Percentiles rank a stretch among this genome's conserved stretches.
Conservation (phyloP, 2,888 invertebrate genomes). For the Oscheius onirici region DNA sequence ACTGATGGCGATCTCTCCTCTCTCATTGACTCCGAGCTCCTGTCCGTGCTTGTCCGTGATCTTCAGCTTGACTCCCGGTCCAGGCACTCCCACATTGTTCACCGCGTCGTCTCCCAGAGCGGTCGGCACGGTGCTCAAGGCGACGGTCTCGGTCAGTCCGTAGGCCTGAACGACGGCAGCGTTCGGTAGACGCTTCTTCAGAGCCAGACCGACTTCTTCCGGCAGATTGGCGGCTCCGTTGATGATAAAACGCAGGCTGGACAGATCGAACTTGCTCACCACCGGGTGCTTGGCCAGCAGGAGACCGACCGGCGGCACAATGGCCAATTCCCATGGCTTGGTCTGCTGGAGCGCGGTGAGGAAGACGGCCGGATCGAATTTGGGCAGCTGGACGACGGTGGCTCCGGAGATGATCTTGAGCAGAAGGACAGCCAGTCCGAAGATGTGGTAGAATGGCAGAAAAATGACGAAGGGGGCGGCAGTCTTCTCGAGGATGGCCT, state of each 20-base stretch:
- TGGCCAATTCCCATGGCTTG: slow-evolving; percentile 1
- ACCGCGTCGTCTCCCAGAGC: neutral
- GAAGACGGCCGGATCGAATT: slow-evolving; percentile 19
- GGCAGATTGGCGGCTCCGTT: slow-evolving; percentile 25
- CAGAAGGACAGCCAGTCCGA: slow-evolving; percentile 6
- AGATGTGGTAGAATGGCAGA: slow-evolving; percentile 25
- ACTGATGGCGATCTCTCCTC: slow-evolving; percentile 1
- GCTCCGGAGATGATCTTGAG: neutral
- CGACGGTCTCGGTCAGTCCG: slow-evolving; percentile 13
- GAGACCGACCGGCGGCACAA: slow-evolving; percentile 15
- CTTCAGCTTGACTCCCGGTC: slow-evolving; percentile 7
- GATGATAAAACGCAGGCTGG: slow-evolving; percentile 1
- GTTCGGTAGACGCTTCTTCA: neutral
- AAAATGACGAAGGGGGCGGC: neutral
- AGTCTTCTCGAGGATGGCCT: neutral
- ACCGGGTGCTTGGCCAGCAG: slow-evolving; percentile 28
- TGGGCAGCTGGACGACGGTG: slow-evolving; percentile 2
- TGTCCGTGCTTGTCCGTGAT: slow-evolving; percentile 2
- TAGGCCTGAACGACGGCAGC: slow-evolving; percentile 5
- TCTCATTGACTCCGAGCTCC: slow-evolving; percentile 7
- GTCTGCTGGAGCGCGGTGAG: neutral
- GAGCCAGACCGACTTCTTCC: slow-evolving; percentile 2
- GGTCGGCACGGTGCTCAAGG: neutral
- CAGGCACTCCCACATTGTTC: neutral
- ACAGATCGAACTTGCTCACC: slow-evolving; percentile 18